Evolutionary conservation across 1,140 invertebrate genomes (phyloP), one percentile per base, ranked within the genome.

Genomic region (Carcinoscorpius rotundicauda): DNA sequence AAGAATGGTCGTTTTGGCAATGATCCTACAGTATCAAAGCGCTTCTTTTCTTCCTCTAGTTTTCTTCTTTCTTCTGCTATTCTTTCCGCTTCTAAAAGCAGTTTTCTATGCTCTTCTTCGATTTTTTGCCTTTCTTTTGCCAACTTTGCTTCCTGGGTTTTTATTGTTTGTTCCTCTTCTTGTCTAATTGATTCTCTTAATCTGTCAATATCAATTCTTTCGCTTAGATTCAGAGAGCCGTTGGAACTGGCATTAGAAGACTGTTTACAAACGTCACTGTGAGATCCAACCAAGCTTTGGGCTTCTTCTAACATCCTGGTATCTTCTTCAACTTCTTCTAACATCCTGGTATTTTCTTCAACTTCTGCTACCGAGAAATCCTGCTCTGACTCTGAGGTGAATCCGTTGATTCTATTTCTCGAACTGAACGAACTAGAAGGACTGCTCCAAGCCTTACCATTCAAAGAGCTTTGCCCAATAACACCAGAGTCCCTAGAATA

Each of bases 1-100:
- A 29, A 29, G 29, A 29, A 29, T 29, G 29, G 29, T 29, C 29
- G 29, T 29, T 29, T 29, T 29, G 29, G 29, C 29, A 29, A 29
- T 29, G 29, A 29, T 29, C 29, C 29, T 29, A 2, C 29, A 29
- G 29, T 2, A 29, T 29, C 29, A 29, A 29, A 29, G 29, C 29
- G 29, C 60, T 66, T 58, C 51, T 69, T 68, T 48, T 72, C 67
- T 52, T 68, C 64, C 49, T 70, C 69, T 11, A 72, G 57, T 59
- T 68, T 69, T 50, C 59, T 51, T 48, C 61, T 65, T 52, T 70
- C 71, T n/a, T 70, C 69, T 3, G 66, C 71, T 8, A 72, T 11
- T 58, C 61, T 61, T 58, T 70, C 66, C 60, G 66, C 64, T 49
- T 68, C 69, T 60, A 64, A 57, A 6, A 64, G 64, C 29, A 71